Evolutionary conservation across 2,113 vertebrate genomes (phyloP).

Genomic region (Anthoscopus minutus): DNA sequence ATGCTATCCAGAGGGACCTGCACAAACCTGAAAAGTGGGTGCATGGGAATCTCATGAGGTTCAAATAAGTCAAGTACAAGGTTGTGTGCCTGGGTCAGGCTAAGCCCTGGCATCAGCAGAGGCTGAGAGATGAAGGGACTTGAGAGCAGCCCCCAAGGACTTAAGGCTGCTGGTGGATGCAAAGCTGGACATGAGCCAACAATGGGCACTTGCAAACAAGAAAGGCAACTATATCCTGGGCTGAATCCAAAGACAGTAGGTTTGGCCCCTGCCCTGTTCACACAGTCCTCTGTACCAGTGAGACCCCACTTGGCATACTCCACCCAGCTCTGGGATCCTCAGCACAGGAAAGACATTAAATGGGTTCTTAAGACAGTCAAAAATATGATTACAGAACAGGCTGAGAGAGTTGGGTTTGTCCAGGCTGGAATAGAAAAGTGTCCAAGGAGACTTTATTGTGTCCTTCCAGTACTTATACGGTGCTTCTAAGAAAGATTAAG

Average conservation of each 20-base stretch:
- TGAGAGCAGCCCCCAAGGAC: neutral
- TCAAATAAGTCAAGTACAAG: neutral
- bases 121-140: neutral
- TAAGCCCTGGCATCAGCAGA: neutral
- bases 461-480: neutral
- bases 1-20: neutral
- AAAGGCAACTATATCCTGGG: neutral
- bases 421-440: neutral
- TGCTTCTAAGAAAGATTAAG: neutral
- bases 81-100: too few relatives aligned
- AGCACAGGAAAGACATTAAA: neutral
- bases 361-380: neutral
- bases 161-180: neutral
- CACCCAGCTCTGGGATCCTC: neutral
- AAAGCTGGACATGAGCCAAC: neutral
- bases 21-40: neutral
- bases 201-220: neutral
- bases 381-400: neutral
- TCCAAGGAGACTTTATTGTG: neutral
- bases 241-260: neutral
- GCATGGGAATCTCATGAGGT: neutral
- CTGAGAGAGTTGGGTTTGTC: neutral
- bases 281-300: fast-evolving
- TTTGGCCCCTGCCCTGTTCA: neutral
- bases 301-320: neutral